phyloP scores from a whole-genome alignment of 2,113 vertebrate genomes.

The Tympanuchus pallidicinctus region DNA sequence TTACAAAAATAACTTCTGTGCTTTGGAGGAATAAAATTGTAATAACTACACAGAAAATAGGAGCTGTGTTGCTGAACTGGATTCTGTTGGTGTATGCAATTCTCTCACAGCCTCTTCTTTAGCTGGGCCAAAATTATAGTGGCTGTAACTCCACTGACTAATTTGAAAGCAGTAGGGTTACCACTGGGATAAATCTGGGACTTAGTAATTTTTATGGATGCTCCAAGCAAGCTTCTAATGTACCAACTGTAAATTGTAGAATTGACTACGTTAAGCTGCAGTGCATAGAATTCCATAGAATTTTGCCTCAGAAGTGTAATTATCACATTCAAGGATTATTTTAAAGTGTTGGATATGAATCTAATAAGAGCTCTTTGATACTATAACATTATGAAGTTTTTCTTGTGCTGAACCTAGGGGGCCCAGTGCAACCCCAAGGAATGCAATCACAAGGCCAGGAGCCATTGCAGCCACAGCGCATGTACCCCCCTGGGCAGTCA shows the following conservation, averaged over 20 bases:
- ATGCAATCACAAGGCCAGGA: constrained; percentile 88
- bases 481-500: constrained; percentile 77
- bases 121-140: neutral
- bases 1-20: neutral
- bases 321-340: constrained; percentile 28
- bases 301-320: constrained; percentile 13
- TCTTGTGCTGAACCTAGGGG: constrained; percentile 90
- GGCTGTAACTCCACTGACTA: neutral
- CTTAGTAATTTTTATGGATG: neutral
- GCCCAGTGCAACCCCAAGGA: constrained; percentile 92
- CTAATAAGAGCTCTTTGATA: constrained; percentile 72
- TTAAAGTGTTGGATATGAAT: constrained; percentile 74
- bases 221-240: constrained; percentile 5
- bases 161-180: neutral
- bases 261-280: neutral
- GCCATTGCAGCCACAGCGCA: constrained; percentile 80
- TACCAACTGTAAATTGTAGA: neutral
- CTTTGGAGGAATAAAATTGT: neutral
- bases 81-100: neutral
- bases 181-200: neutral
- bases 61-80: constrained; percentile 18
- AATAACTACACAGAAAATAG: constrained; percentile 34
- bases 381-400: constrained; percentile 82
- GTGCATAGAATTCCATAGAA: neutral
- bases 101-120: neutral